These are phyloP conservation scores for Cenopis cana DNA, from an alignment of 2,888 invertebrate species.

Conservation along the genomic window DNA sequence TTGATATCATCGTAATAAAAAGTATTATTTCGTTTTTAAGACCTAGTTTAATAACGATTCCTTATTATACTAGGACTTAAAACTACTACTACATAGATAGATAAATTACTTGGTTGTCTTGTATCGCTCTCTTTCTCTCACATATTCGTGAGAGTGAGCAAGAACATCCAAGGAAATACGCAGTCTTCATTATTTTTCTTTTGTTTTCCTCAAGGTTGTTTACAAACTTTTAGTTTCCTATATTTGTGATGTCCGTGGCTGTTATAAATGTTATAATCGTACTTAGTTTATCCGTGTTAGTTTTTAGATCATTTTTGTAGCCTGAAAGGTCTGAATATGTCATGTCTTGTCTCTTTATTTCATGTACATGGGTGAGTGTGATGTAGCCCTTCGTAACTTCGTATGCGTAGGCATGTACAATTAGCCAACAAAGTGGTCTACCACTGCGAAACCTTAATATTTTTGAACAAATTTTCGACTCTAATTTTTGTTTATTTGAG, in stretches of 20 bases:
- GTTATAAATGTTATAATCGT: slow-evolving; percentile 13
- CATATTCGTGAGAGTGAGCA: no score
- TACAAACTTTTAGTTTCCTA: slow-evolving; percentile 2
- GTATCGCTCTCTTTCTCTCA: no score
- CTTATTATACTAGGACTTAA: not conserved
- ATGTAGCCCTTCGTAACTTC: no score
- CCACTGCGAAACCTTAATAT: no score
- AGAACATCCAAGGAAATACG: not conserved
- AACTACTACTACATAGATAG: not conserved
- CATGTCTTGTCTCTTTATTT: not conserved
- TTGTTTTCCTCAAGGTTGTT: no score
- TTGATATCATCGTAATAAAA: not conserved
- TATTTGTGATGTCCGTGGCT: slow-evolving; percentile 29
- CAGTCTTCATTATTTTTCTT: no score
- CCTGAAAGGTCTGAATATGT: not conserved
- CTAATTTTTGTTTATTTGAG: no score
- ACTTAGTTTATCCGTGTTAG: slow-evolving; percentile 11
- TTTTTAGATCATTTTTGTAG: not conserved
- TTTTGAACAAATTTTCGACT: no score
- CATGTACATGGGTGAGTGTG: not conserved
- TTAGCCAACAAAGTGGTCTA: no score
- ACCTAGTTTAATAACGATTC: not conserved
- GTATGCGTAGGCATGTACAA: no score
- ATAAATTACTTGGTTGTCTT: not conserved
- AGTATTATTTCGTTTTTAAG: slow-evolving; percentile 7